These are phyloP conservation scores for Neodiprion lecontei DNA, from an alignment of 1,140 invertebrate species.

Conservation along the genomic window DNA sequence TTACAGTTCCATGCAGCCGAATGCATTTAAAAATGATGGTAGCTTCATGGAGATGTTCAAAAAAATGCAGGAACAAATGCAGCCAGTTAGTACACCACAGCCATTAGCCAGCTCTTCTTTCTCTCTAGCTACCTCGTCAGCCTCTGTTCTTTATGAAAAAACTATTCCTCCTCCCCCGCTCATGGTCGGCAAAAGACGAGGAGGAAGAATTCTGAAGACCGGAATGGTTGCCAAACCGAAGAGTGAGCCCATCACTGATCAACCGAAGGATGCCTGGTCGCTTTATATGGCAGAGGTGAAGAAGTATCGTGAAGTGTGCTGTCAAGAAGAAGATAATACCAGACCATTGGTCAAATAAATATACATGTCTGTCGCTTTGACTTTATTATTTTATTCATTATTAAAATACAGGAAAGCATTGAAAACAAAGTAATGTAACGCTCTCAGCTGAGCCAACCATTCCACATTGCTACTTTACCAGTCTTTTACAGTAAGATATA, in stretches of 20 bases:
- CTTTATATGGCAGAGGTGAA: conserved; percentile 92
- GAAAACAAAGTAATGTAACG: background rate
- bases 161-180: conserved; percentile 65
- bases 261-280: conserved; percentile 88
- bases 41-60: conserved; percentile 90
- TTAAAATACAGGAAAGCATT: background rate
- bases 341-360: conserved; percentile 87
- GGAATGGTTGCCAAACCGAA: conserved; percentile 88
- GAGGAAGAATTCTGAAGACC: conserved; percentile 86
- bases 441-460: background rate
- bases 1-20: conserved; percentile 53
- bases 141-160: conserved; percentile 48
- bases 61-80: conserved; percentile 78
- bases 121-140: background rate
- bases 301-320: conserved; percentile 89
- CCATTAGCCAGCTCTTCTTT: conserved; percentile 40
- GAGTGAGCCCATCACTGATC: conserved; percentile 68
- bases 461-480: too few species aligned
- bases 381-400: too few species aligned
- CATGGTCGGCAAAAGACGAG: conserved; percentile 82
- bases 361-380: background rate
- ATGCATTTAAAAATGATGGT: conserved; percentile 83
- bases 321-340: conserved; percentile 91
- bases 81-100: conserved; percentile 40
- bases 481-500: too few species aligned